Evolutionary conservation across 1,140 invertebrate genomes (phyloP).

Genomic region (Ceratina calcarata): DNA sequence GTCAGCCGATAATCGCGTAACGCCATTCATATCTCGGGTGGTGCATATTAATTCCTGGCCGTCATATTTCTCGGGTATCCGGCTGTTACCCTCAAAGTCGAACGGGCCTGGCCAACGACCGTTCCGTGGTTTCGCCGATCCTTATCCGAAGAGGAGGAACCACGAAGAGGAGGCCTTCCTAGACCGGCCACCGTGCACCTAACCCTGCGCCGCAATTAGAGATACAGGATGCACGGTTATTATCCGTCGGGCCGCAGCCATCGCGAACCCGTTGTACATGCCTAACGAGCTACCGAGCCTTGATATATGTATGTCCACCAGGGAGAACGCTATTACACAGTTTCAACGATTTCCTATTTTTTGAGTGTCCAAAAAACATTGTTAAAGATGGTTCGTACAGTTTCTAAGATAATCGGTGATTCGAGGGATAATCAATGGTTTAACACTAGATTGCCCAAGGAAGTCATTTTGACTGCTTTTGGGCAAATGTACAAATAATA

Average conservation of each 20-base stretch:
- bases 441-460: too few relatives aligned
- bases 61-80: constrained; percentile 31
- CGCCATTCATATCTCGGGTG: constrained; percentile 31
- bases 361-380: background rate
- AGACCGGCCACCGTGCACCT: constrained; percentile 24
- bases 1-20: constrained; percentile 46
- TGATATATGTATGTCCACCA: constrained; percentile 45
- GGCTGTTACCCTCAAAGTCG: constrained; percentile 9
- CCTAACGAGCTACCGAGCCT: constrained; percentile 32
- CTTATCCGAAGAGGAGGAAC: constrained; percentile 51
- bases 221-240: constrained; percentile 58
- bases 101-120: constrained; percentile 35
- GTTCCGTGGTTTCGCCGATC: constrained; percentile 52
- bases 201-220: constrained; percentile 55
- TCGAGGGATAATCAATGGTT: too few relatives aligned
- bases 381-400: too few relatives aligned
- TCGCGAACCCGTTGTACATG: constrained; percentile 36
- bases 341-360: constrained; percentile 28
- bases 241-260: constrained; percentile 47
- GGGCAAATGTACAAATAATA: too few relatives aligned
- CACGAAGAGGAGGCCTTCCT: constrained; percentile 29
- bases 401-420: too few relatives aligned
- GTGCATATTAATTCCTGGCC: constrained; percentile 32
- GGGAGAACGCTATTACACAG: constrained; percentile 29
- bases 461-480: too few relatives aligned